Evolutionary conservation across 1,140 invertebrate genomes (phyloP), one percentile per base, ranked within the genome.

Genomic region (Hyles vespertilio): DNA sequence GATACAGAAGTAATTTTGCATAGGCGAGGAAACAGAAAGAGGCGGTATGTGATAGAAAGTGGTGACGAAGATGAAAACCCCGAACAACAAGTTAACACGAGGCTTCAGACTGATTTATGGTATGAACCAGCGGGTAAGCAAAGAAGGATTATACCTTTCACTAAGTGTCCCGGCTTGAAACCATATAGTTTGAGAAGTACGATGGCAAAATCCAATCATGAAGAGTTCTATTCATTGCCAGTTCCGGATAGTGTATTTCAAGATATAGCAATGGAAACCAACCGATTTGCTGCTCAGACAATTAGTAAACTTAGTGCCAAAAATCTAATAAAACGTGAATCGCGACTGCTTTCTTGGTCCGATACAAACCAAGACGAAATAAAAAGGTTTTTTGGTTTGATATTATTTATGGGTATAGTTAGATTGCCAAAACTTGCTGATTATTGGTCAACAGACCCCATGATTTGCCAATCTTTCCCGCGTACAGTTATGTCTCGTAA

Each of bases 221-320:
- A 32, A 47, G 58, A 65, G 52, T 71, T 74, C 58, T 70, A 74
- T 69, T 6, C 67, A 67, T 57, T 81, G 70, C 59, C 89, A 70
- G 70, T 90, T 32, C 34, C 69, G 54, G 66, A 72, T 53, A 58
- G 57, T 45, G 0, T 72, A 10, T 69, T 72, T 54, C 8, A 72
- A 45, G 3, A 65, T 11, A 61, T 69, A 44, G 61, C 52, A 46
- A 34, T 56, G 10, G n/a, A 60, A 36, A 69, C 70, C 9, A 72
- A 72, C 44, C 36, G 32, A 34, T 69, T 61, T 53, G 67, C 67
- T 45, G 34, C 9, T 9, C 36, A 65, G 8, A 60, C 46, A 51
- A 61, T 67, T 34, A 56, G 36, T 52, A 60, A 58, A 51, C 50
- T 58, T 8, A 51, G 12, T 58, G 45, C 49, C 5, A n/a, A 48